A percentile compares a stretch with the other conserved stretches of the same genome.
These are phyloP conservation scores for Ephialtes manifestator DNA, from an alignment of 2,888 invertebrate genomes.

Conservation along the genomic window DNA sequence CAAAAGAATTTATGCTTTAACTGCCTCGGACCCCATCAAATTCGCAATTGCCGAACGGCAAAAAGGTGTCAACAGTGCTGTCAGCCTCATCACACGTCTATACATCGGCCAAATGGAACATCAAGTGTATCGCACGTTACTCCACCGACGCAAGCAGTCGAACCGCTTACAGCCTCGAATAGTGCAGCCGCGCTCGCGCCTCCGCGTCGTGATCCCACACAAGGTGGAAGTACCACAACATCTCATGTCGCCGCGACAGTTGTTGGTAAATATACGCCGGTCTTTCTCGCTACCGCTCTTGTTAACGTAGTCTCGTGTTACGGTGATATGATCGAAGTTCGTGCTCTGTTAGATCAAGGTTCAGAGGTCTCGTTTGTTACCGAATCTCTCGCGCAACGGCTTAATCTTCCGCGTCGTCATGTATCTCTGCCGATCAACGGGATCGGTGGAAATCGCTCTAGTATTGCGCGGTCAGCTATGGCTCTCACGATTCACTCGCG, in stretches of 20 bases:
- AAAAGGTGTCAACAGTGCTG: constrained; percentile 29
- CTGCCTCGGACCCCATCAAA: constrained; percentile 40
- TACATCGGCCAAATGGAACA: constrained; percentile 10
- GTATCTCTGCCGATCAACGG: too few species aligned
- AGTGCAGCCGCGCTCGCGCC: constrained; percentile 2
- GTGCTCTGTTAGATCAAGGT: too few species aligned
- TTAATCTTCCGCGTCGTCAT: neutral
- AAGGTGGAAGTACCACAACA: neutral
- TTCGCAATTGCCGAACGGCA: constrained; percentile 21
- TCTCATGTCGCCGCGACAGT: neutral
- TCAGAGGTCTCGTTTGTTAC: too few species aligned
- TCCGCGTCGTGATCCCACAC: neutral
- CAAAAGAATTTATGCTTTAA: constrained; percentile 46
- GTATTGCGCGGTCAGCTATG: constrained; percentile 4
- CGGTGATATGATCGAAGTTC: too few species aligned
- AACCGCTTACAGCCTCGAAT: neutral
- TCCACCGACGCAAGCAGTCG: neutral
- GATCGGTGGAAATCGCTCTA: neutral
- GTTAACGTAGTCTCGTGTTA: too few species aligned
- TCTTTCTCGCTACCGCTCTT: neutral
- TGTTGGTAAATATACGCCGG: too few species aligned
- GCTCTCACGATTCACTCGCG: neutral
- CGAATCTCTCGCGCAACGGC: too few species aligned
- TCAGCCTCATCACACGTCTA: constrained; percentile 37
- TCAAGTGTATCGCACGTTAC: neutral